Conservation (phyloP, 2,797 vertebrate species). For the Enteromius thamalakanensis region DNA sequence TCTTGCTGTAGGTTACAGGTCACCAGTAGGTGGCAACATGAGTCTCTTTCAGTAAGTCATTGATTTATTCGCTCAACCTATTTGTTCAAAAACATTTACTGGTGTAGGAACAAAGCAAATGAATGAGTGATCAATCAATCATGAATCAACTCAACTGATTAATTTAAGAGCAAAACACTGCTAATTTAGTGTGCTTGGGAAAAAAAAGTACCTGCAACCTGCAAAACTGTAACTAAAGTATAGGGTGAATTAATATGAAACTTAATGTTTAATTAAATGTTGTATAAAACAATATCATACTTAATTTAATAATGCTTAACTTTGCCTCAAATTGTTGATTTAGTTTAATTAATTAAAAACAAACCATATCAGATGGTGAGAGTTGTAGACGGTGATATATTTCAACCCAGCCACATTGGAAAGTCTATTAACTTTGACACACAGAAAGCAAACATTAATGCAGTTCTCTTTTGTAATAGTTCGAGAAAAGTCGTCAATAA, state of each 20-base stretch:
- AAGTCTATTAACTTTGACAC: neutral
- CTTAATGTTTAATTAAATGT: neutral
- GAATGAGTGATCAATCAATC: neutral
- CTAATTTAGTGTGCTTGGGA: neutral
- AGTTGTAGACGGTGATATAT: neutral
- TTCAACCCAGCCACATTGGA: slow-evolving; percentile 17
- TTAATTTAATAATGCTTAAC: neutral
- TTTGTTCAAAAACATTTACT: neutral
- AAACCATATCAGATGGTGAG: neutral
- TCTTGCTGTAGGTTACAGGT: neutral
- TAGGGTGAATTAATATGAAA: neutral
- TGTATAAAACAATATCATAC: neutral
- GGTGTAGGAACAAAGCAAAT: neutral
- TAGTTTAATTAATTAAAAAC: neutral
- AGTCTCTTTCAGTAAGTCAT: neutral
- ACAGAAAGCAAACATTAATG: slow-evolving; percentile 3
- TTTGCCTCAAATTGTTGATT: neutral
- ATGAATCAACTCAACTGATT: slow-evolving; percentile 5
- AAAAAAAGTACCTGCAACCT: neutral
- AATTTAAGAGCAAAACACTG: neutral
- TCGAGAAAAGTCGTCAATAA: neutral
- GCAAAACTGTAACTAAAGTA: neutral
- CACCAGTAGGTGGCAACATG: neutral
- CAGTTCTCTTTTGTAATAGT: slow-evolving; percentile 18
- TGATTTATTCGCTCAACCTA: neutral